Conservation (phyloP, 2,113 vertebrate species). For the Mixornis gularis region DNA sequence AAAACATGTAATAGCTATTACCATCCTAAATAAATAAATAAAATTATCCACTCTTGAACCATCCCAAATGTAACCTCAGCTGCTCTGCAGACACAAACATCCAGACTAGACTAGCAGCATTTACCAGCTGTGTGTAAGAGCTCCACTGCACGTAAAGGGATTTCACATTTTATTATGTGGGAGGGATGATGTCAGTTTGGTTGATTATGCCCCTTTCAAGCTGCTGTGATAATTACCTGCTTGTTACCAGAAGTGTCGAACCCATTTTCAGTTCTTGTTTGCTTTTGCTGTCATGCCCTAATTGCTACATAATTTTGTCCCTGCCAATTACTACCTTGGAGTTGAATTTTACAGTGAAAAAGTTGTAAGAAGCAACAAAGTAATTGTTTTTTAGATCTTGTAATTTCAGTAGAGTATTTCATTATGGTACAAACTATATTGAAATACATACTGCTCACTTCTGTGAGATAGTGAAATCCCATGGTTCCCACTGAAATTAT, state of each 20-base stretch:
- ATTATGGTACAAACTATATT: neutral
- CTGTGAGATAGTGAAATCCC: neutral
- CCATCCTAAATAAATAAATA: neutral
- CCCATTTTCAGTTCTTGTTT: conserved; percentile 66
- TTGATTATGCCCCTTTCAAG: conserved; percentile 67
- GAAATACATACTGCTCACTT: neutral
- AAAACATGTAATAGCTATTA: neutral
- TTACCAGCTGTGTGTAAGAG: conserved; percentile 63
- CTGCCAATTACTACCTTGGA: conserved; percentile 65
- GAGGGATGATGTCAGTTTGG: conserved; percentile 66
- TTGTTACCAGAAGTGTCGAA: conserved; percentile 65
- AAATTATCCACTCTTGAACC: neutral
- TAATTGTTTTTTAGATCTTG: conserved; percentile 12
- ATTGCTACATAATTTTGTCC: conserved; percentile 67
- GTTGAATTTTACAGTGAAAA: conserved; percentile 54
- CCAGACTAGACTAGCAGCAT: neutral
- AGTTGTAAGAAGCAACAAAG: conserved; percentile 60
- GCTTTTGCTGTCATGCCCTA: conserved; percentile 65
- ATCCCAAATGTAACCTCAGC: conserved; percentile 21
- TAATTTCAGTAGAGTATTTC: conserved; percentile 31
- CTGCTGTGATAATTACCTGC: conserved; percentile 69
- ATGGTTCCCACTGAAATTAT: neutral
- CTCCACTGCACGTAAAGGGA: conserved; percentile 46
- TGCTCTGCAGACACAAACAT: neutral
- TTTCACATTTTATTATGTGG: conserved; percentile 61